phyloP scores from a whole-genome alignment of 2,888 invertebrate genomes.

The Plagiodera versicolora region DNA sequence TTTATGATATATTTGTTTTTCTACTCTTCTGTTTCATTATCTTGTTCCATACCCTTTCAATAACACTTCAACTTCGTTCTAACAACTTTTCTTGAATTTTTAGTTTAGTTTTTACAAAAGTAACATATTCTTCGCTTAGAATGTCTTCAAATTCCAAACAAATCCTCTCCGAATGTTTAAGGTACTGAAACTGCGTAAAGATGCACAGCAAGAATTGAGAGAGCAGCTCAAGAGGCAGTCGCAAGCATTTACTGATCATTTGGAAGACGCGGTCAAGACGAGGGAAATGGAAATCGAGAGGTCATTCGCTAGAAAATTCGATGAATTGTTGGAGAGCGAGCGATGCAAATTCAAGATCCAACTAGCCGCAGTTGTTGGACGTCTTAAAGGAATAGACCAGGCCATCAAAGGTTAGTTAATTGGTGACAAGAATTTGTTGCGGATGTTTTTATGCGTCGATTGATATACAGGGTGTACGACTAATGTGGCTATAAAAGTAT shows the following conservation, averaged over 20 bases:
- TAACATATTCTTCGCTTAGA: too few relatives aligned
- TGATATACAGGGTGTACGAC: too few relatives aligned
- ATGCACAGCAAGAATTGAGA: constrained; percentile 72
- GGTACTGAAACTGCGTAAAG: constrained; percentile 66
- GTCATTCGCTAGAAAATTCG: constrained; percentile 60
- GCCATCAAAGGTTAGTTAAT: constrained; percentile 67
- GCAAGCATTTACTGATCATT: constrained; percentile 82
- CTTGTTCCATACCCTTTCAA: too few relatives aligned
- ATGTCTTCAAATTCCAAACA: too few relatives aligned
- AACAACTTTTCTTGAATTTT: too few relatives aligned
- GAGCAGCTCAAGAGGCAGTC: constrained; percentile 81
- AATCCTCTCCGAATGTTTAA: constrained; percentile 39
- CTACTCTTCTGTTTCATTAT: too few relatives aligned
- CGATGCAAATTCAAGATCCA: constrained; percentile 69
- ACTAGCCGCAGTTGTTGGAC: constrained; percentile 72
- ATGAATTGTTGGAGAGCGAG: constrained; percentile 70
- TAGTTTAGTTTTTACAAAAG: too few relatives aligned
- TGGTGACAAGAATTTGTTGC: not conserved
- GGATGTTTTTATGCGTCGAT: not conserved
- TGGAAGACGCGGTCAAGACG: constrained; percentile 68
- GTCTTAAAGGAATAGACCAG: constrained; percentile 75
- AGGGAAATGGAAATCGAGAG: constrained; percentile 59
- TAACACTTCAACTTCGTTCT: too few relatives aligned
- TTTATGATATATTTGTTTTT: too few relatives aligned
- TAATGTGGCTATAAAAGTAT: too few relatives aligned